These are phyloP conservation scores for Oceanodroma leucorhoa DNA, from an alignment of 2,797 vertebrate species.

Conservation along the genomic window DNA sequence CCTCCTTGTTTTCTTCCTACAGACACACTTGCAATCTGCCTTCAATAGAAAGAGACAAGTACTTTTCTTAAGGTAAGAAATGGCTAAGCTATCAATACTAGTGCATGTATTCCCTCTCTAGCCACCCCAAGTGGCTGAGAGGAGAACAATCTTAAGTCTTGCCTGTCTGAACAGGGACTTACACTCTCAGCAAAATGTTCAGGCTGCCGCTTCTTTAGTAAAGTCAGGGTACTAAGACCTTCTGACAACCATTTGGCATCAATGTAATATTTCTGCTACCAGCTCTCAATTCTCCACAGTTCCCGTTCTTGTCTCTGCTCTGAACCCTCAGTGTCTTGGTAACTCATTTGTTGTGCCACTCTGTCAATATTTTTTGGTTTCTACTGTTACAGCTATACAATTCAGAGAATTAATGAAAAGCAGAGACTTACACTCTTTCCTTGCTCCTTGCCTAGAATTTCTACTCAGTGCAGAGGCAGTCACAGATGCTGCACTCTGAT, in stretches of 20 bases:
- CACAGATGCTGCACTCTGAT: not conserved
- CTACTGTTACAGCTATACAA: not conserved
- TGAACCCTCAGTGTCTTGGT: not conserved
- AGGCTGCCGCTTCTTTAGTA: not conserved
- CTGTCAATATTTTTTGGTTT: not conserved
- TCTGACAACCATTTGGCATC: not conserved
- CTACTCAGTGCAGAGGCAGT: not conserved
- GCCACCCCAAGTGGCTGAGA: not conserved
- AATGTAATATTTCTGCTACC: not conserved
- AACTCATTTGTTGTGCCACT: not conserved
- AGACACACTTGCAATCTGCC: not conserved
- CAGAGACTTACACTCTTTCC: not conserved
- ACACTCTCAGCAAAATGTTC: not conserved
- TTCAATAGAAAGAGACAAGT: not conserved
- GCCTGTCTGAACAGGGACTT: not conserved
- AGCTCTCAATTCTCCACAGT: not conserved
- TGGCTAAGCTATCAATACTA: not conserved
- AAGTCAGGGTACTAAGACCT: not conserved
- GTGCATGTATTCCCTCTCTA: rapidly evolving
- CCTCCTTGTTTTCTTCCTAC: not conserved
- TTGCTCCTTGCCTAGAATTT: not conserved
- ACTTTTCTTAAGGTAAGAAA: not conserved
- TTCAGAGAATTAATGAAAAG: not conserved
- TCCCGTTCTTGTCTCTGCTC: not conserved
- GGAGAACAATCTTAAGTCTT: not conserved